Evolutionary conservation across 2,113 vertebrate species (phyloP), one percentile per base, ranked within the genome.

Genomic region (Pogonocichla stellata): DNA sequence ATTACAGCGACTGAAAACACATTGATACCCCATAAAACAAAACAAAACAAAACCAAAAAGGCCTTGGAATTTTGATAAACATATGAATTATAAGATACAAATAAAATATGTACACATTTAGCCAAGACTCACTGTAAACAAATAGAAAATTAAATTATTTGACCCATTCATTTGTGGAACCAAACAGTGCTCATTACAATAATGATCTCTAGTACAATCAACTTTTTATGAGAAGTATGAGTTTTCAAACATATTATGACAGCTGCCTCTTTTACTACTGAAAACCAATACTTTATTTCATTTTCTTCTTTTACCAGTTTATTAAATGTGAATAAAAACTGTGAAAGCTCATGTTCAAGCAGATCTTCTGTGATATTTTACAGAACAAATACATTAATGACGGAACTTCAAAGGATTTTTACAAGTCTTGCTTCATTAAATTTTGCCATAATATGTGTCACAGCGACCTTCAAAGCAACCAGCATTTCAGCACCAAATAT

Each of bases 371-470:
- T 79, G 50, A 66, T 89, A 80, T 47, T 92, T 96, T 92, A 56
- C 86, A 91, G 88, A 94, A 73, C n/a, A 89, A 81, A 74, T 56
- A 42, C 38, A 79, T 81, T 93, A 92, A 92, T 88, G 42, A 87
- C 57, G 20, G 38, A 86, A 45, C 69, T 93, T 96, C 61, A 84
- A 78, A 96, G 88, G 60, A 60, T 43, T 93, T 94, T 91, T 89
- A 58, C 38, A 91, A 95, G 80, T 34, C 51, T 75, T 66, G 61
- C 83, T 87, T 90, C 80, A 86, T 97, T 97, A 94, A 93, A 80
- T 91, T 90, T 91, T 91, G 11, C 36, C 8, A 29, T 86, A 77
- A 71, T 80, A 53, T 23, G 23, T 86, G 66, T 96, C 29, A 72
- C 57, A 58, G 66, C 8, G 19, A 83, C 70, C 91, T 96, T 89